These are phyloP conservation scores for Misgurnus mizolepis DNA, from an alignment of 2,113 vertebrate genomes.

Conservation along the genomic window DNA sequence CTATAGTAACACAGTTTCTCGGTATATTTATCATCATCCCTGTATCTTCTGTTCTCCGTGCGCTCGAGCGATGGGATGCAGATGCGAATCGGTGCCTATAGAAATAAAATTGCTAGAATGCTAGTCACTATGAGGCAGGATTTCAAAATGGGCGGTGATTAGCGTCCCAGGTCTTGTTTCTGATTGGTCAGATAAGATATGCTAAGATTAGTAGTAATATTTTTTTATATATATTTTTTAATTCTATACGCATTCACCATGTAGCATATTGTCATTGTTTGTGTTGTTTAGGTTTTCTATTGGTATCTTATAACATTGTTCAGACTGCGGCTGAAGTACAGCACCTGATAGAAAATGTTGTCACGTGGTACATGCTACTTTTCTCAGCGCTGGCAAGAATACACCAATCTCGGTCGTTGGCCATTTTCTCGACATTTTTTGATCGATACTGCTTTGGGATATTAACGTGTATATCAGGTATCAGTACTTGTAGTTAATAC, in stretches of 20 bases:
- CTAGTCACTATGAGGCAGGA: rapidly evolving
- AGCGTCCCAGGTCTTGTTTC: not conserved
- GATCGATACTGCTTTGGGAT: not conserved
- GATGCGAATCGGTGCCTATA: constrained; percentile 43
- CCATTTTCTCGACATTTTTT: not conserved
- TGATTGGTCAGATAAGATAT: not conserved
- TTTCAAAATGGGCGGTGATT: not conserved
- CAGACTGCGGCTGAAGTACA: too few relatives aligned
- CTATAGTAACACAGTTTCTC: constrained; percentile 20
- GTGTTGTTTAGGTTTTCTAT: too few relatives aligned
- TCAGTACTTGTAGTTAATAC: too few relatives aligned
- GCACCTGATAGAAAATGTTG: not conserved
- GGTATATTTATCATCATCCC: constrained; percentile 25
- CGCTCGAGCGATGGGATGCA: constrained; percentile 39
- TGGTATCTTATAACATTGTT: not conserved
- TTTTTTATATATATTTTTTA: too few relatives aligned
- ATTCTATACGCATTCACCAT: too few relatives aligned
- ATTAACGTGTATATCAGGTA: too few relatives aligned
- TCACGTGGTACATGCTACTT: not conserved
- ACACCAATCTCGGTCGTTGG: not conserved
- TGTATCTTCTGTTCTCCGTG: constrained; percentile 9
- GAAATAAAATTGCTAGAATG: not conserved
- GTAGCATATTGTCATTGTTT: too few relatives aligned
- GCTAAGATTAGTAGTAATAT: not conserved
- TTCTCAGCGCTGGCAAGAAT: not conserved